Conservation (phyloP, 64 coral and sea anemone species). For the Montipora capricornis region DNA sequence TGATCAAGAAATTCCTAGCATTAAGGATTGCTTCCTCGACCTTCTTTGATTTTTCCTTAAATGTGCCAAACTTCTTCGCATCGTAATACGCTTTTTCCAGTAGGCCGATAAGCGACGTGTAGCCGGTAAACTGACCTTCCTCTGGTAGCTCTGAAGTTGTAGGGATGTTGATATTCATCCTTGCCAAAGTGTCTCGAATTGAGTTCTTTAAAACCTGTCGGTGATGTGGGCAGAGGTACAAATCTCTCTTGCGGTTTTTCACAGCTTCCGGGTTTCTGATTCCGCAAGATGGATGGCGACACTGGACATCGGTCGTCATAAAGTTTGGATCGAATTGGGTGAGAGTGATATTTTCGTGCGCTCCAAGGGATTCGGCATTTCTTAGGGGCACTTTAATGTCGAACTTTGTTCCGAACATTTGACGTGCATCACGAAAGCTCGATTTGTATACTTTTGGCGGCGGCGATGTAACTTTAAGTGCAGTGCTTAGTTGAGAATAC, state of each 20-base stretch:
- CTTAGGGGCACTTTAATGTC: constrained; percentile 30
- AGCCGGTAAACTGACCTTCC: constrained; percentile 24
- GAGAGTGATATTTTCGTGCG: constrained; percentile 20
- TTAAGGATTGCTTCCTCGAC: constrained; percentile 41
- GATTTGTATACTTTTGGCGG: constrained; percentile 8
- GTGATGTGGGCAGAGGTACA: constrained; percentile 62
- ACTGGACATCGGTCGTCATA: constrained; percentile 1
- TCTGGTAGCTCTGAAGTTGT: background rate
- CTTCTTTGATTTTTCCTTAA: background rate
- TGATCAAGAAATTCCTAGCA: constrained; percentile 43
- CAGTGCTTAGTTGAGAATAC: no score
- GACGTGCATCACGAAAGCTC: background rate
- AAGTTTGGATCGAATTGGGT: constrained; percentile 68
- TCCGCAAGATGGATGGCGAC: constrained; percentile 41
- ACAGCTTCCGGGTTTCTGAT: background rate
- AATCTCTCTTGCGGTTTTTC: constrained; percentile 27
- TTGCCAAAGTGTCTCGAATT: background rate
- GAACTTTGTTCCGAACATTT: constrained; percentile 17
- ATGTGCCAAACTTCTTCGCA: background rate
- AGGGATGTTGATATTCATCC: background rate
- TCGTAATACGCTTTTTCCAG: constrained; percentile 24
- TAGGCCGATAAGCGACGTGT: constrained; percentile 40
- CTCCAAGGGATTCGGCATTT: background rate
- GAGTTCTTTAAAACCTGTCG: background rate
- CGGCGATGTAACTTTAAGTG: background rate